A percentile compares a stretch with the other conserved stretches of the same genome.
These are phyloP conservation scores for Lithobates pipiens DNA, from an alignment of 2,797 vertebrate genomes.

Conservation along the genomic window DNA sequence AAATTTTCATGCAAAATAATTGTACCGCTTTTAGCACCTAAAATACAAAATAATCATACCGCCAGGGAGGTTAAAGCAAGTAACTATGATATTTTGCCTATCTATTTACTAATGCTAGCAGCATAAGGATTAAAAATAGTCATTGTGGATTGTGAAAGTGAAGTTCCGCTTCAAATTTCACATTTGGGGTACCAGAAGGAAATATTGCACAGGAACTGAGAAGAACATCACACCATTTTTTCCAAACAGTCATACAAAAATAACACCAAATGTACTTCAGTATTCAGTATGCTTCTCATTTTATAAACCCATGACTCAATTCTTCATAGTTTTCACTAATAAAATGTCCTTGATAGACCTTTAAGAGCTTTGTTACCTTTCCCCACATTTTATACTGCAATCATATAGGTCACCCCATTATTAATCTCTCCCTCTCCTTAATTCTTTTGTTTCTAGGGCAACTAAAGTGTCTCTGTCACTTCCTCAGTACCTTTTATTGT, in stretches of 20 bases:
- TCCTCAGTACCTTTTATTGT: constrained; percentile 28
- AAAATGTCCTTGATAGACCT: neutral
- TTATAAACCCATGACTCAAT: neutral
- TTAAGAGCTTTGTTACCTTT: neutral
- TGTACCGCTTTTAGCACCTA: too few relatives aligned
- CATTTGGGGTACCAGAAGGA: too few relatives aligned
- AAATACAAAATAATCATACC: too few relatives aligned
- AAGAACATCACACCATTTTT: neutral
- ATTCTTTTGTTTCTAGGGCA: constrained; percentile 43
- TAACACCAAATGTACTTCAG: neutral
- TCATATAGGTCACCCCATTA: constrained; percentile 20
- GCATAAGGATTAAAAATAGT: too few relatives aligned
- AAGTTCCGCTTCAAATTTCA: too few relatives aligned
- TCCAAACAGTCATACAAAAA: neutral
- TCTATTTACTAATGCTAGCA: too few relatives aligned
- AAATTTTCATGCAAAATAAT: too few relatives aligned
- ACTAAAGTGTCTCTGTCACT: constrained; percentile 26
- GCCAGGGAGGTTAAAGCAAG: too few relatives aligned
- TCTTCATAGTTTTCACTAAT: neutral
- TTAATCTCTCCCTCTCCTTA: neutral
- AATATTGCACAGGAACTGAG: neutral
- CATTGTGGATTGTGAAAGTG: too few relatives aligned
- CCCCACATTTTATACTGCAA: neutral
- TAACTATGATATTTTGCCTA: too few relatives aligned
- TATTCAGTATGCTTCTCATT: neutral